Percentiles rank a stretch among this genome's conserved stretches.
Evolutionary conservation across 2,113 vertebrate species (phyloP).

Genomic region (Gymnogyps californianus): DNA sequence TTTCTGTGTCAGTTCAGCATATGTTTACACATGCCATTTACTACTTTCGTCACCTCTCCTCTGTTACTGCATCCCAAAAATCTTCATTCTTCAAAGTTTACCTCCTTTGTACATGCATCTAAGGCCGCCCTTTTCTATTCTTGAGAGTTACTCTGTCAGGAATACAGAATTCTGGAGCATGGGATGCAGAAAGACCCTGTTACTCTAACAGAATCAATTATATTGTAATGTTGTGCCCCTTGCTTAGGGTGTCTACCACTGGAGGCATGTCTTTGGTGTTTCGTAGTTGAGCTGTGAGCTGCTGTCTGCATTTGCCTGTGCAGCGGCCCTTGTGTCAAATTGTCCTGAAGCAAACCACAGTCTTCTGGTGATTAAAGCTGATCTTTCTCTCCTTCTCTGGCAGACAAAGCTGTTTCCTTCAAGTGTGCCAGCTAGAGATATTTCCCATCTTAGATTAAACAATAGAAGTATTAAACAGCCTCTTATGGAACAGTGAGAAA

Average conservation of each 20-base stretch:
- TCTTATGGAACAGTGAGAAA: neutral
- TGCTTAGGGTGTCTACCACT: neutral
- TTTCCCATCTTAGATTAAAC: neutral
- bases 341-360: neutral
- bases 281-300: neutral
- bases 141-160: neutral
- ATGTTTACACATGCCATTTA: neutral
- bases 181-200: neutral
- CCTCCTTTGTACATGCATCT: neutral
- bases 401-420: neutral
- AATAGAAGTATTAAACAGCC: neutral
- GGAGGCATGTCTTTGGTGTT: neutral
- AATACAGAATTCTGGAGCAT: neutral
- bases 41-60: neutral
- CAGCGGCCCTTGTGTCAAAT: neutral
- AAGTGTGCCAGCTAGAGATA: neutral
- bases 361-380: neutral
- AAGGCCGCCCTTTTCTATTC: neutral
- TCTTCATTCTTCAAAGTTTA: neutral
- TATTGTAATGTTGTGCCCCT: neutral
- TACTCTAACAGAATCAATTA: neutral
- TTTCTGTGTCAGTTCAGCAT: neutral
- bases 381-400: neutral
- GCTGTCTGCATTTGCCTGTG: neutral
- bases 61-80: neutral